A percentile compares a stretch with the other conserved stretches of the same genome.
Conservation (phyloP, 2,113 vertebrate species). For the Caracal caracal region DNA sequence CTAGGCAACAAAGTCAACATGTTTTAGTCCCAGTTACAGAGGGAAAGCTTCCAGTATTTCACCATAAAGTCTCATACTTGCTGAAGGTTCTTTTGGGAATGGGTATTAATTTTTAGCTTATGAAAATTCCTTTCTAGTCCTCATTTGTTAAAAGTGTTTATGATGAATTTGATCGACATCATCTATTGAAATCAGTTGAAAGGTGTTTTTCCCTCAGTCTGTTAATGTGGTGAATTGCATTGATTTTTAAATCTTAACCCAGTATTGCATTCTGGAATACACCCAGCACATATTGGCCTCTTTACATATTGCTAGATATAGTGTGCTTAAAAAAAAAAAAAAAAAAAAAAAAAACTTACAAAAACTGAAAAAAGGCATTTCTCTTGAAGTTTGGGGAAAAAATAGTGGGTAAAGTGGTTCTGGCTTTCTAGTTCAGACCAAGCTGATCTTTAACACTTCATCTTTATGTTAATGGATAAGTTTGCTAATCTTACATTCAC, state of each 20-base stretch:
- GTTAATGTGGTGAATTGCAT: neutral
- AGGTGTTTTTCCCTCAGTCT: neutral
- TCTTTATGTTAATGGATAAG: neutral
- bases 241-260: slow-evolving; percentile 40
- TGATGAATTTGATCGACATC: neutral
- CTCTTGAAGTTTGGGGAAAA: neutral
- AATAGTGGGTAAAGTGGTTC: neutral
- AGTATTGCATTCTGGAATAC: neutral
- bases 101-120: neutral
- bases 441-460: neutral
- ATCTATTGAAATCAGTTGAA: neutral
- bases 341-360: neutral
- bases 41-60: neutral
- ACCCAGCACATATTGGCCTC: neutral
- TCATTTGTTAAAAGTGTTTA: neutral
- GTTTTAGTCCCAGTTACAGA: neutral
- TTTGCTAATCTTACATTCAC: neutral
- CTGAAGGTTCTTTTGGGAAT: neutral
- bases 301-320: neutral
- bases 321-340: neutral
- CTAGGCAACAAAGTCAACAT: neutral
- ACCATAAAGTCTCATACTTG: neutral
- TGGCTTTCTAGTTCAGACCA: neutral
- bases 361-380: neutral
- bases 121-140: neutral